Percentiles rank a stretch among this genome's conserved stretches.
phyloP scores from a whole-genome alignment of 2,113 vertebrate genomes.

The Eudyptes chrysolophus region DNA sequence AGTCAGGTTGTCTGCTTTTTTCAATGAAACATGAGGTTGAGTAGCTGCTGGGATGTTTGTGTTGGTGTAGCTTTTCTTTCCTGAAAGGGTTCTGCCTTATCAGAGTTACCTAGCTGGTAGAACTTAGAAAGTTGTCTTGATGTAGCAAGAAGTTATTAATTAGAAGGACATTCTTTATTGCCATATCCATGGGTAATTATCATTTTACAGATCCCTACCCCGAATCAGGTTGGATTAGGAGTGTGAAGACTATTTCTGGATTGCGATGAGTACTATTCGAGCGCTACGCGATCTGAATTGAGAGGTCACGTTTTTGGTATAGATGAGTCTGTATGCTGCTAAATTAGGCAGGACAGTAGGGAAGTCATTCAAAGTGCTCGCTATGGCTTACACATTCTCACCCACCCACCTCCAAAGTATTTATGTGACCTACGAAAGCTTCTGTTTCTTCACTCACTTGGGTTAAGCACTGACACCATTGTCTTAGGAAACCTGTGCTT shows the following conservation, averaged over 20 bases:
- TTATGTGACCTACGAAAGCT: not conserved
- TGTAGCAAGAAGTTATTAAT: not conserved
- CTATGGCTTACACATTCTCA: slow-evolving; percentile 7
- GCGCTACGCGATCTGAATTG: fast-evolving
- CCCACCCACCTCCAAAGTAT: not conserved
- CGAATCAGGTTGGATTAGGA: not conserved
- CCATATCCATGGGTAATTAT: not conserved
- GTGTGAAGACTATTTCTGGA: not conserved
- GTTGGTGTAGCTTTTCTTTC: not conserved
- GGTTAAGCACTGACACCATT: fast-evolving
- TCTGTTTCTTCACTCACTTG: not conserved
- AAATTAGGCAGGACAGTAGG: not conserved
- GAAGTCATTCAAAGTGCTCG: not conserved
- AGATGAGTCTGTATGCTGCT: not conserved
- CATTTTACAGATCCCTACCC: not conserved
- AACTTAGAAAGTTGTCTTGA: not conserved
- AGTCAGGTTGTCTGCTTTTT: not conserved
- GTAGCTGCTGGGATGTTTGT: not conserved
- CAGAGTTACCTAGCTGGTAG: not conserved
- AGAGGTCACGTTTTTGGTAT: not conserved
- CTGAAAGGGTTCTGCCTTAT: not conserved
- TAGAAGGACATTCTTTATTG: not conserved
- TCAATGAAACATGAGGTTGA: not conserved
- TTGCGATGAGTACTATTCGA: fast-evolving
- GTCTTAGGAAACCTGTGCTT: not conserved